Evolutionary conservation across 2,888 invertebrate species (phyloP).

Genomic region (Lasioglossum calceatum): DNA sequence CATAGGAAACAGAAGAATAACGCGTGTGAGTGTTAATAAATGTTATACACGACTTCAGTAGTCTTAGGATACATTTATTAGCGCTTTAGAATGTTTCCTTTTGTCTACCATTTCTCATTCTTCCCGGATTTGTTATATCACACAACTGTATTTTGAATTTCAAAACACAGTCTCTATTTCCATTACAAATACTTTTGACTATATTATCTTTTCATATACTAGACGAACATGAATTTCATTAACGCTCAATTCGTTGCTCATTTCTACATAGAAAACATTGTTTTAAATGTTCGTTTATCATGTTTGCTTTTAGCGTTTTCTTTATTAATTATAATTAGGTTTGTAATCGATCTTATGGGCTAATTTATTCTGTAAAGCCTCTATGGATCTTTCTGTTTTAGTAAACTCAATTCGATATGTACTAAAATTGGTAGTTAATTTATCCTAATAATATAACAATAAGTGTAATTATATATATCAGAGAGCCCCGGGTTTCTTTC

Average conservation of each 20-base stretch:
- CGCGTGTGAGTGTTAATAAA: slow-evolving; percentile 55
- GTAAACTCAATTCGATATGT: background rate
- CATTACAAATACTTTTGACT: background rate
- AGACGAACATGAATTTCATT: background rate
- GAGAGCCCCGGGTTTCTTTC: no score
- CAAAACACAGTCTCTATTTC: background rate
- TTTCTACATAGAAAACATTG: background rate
- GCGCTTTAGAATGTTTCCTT: background rate
- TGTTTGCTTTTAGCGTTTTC: background rate
- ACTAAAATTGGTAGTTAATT: background rate
- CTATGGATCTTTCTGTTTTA: background rate
- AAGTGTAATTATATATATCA: no score
- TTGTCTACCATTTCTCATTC: background rate
- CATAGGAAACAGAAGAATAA: slow-evolving; percentile 20
- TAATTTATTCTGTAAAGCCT: background rate
- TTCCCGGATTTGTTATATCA: background rate
- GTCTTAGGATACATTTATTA: background rate
- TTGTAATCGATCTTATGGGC: background rate
- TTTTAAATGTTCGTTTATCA: background rate
- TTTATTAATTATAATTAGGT: background rate
- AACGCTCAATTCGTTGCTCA: background rate
- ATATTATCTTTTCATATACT: no score
- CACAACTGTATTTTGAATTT: background rate
- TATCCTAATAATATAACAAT: background rate
- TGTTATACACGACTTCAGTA: slow-evolving; percentile 38